Conservation (phyloP, 2,797 vertebrate species). For the Rhinatrema bivittatum region DNA sequence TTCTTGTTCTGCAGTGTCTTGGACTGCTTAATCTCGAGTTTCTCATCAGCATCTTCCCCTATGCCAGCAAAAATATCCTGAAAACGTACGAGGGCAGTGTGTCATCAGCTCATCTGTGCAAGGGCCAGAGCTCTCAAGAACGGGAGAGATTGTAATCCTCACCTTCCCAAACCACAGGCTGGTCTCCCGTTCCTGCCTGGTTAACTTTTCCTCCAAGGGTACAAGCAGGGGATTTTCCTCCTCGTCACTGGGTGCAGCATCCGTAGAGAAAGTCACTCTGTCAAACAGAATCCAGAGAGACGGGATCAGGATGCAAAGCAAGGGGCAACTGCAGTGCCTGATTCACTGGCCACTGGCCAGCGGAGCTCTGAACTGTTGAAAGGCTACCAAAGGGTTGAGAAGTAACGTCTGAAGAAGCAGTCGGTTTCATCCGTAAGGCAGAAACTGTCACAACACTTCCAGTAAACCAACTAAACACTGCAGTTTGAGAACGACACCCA, state of each 20-base stretch:
- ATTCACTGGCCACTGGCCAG: too few species aligned
- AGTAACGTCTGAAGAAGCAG: too few species aligned
- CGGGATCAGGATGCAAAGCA: too few species aligned
- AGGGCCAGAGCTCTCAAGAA: neutral
- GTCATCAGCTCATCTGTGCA: neutral
- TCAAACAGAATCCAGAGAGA: neutral
- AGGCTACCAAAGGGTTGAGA: too few species aligned
- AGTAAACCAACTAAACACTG: too few species aligned
- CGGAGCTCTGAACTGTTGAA: too few species aligned
- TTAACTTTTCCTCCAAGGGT: constrained; percentile 72
- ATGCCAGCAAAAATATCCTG: constrained; percentile 83
- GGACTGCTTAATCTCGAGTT: constrained; percentile 17
- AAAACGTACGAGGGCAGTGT: rapidly evolving
- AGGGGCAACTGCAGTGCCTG: neutral
- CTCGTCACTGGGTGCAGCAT: constrained; percentile 14
- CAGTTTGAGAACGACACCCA: too few species aligned
- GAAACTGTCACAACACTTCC: too few species aligned
- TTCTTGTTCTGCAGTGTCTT: constrained; percentile 42
- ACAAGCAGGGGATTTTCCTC: constrained; percentile 72
- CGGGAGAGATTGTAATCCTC: neutral
- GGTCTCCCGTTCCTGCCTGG: constrained; percentile 67
- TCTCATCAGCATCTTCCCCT: constrained; percentile 62
- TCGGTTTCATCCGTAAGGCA: too few species aligned
- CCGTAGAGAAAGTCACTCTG: constrained; percentile 53
- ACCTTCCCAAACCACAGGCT: constrained; percentile 93